Evolutionary conservation across 2,888 invertebrate genomes (phyloP).

Genomic region (Lasioglossum lativentre): DNA sequence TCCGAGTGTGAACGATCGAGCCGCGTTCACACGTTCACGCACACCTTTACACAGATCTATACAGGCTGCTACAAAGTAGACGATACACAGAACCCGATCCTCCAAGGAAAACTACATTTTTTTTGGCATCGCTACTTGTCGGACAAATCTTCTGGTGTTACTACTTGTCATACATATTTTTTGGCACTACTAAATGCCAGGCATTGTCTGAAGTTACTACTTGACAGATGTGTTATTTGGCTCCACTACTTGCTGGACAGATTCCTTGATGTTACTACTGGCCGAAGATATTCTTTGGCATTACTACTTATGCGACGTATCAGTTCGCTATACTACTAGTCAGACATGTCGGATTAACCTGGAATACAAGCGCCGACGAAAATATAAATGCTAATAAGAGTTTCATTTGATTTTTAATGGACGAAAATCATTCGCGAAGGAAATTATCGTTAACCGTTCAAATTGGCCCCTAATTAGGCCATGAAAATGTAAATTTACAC

Average conservation of each 20-base stretch:
- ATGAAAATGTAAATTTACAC: background rate
- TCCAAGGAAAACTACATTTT: background rate
- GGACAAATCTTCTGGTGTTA: background rate
- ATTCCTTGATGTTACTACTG: background rate
- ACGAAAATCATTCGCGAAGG: background rate
- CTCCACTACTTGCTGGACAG: background rate
- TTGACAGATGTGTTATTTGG: background rate
- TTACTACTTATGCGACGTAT: background rate
- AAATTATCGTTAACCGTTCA: background rate
- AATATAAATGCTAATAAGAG: background rate
- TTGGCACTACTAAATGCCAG: background rate
- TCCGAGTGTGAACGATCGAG: constrained; percentile 19
- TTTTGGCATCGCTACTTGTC: background rate
- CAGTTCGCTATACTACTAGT: background rate
- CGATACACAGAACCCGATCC: background rate
- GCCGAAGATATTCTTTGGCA: background rate
- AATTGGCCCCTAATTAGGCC: background rate
- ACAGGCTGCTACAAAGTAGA: background rate
- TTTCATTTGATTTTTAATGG: background rate
- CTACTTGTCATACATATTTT: background rate
- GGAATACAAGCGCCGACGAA: background rate
- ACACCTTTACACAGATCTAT: background rate
- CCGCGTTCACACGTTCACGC: background rate
- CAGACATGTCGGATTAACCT: background rate
- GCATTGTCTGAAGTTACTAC: background rate